Percentiles rank a stretch among this genome's conserved stretches.
Conservation (phyloP, 92 coral and sea anemone species). For the Desmophyllum pertusum region DNA sequence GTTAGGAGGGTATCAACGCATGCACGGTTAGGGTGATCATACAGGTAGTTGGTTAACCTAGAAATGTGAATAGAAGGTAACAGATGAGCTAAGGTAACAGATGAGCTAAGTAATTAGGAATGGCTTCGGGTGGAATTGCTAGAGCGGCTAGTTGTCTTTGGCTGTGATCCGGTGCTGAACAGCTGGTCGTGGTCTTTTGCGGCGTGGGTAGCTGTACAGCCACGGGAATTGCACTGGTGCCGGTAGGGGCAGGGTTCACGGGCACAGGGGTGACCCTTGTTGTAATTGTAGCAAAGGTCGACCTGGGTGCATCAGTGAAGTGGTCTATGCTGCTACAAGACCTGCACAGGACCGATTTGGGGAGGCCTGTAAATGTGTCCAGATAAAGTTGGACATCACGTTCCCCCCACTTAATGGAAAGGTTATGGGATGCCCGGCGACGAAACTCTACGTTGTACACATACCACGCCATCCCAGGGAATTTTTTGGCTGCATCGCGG, state of each 20-base stretch:
- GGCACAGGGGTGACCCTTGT: not conserved
- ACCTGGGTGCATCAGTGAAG: no score
- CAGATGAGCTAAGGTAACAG: not conserved
- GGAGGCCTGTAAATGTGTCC: no score
- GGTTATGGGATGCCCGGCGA: conserved; percentile 7
- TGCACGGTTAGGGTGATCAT: not conserved
- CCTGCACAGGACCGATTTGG: no score
- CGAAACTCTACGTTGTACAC: conserved; percentile 15
- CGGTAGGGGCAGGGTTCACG: not conserved
- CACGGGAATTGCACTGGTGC: not conserved
- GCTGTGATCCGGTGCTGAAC: not conserved
- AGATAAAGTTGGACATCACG: no score
- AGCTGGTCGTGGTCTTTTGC: not conserved
- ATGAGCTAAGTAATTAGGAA: not conserved
- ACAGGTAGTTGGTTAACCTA: not conserved
- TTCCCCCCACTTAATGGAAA: conserved; percentile 22
- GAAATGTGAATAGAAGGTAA: not conserved
- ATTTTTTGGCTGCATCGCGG: not conserved
- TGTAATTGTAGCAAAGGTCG: not conserved
- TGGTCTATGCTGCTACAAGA: no score
- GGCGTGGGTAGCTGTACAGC: not conserved
- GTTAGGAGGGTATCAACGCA: not conserved
- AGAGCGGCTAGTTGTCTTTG: not conserved
- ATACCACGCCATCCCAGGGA: conserved; percentile 16
- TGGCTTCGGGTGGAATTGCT: conserved; percentile 5